These are phyloP conservation scores for Trissolcus basalis DNA, from an alignment of 1,140 invertebrate genomes.

Conservation along the genomic window DNA sequence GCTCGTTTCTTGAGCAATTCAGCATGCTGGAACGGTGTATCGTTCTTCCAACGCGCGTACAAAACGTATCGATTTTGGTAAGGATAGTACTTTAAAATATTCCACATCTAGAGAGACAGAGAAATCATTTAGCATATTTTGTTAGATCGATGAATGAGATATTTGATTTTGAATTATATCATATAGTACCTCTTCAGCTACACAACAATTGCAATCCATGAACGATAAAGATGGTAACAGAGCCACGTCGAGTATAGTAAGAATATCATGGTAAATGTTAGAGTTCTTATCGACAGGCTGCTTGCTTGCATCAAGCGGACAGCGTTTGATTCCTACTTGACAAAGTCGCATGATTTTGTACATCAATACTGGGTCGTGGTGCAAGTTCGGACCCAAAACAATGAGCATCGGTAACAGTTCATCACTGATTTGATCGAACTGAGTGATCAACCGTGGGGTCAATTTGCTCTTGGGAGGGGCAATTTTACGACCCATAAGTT, in stretches of 20 bases:
- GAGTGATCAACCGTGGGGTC: conserved; percentile 79
- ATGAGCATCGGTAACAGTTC: conserved; percentile 91
- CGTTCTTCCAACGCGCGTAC: conserved; percentile 96
- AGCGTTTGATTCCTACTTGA: conserved; percentile 75
- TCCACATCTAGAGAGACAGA: conserved; percentile 82
- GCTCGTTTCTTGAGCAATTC: conserved; percentile 88
- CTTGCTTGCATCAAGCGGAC: conserved; percentile 67
- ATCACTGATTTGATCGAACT: conserved; percentile 85
- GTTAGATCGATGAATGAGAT: too few relatives aligned
- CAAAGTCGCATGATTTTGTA: conserved; percentile 87
- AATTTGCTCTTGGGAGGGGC: conserved; percentile 78
- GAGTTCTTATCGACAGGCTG: conserved; percentile 69
- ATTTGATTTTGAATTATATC: too few relatives aligned
- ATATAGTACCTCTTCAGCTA: conserved; percentile 87
- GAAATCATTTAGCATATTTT: conserved; percentile 3
- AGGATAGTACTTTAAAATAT: conserved; percentile 91
- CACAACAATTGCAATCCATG: conserved; percentile 94
- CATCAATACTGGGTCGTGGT: conserved; percentile 91
- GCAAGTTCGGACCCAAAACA: conserved; percentile 90
- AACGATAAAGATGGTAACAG: conserved; percentile 93
- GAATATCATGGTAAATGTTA: conserved; percentile 85
- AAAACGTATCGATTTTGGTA: conserved; percentile 94
- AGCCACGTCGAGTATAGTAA: conserved; percentile 90
- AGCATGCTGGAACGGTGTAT: conserved; percentile 88
- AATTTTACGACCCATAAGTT: conserved; percentile 80